Conservation (phyloP, 2,797 vertebrate genomes). For the Schizopygopsis pylzovi region DNA sequence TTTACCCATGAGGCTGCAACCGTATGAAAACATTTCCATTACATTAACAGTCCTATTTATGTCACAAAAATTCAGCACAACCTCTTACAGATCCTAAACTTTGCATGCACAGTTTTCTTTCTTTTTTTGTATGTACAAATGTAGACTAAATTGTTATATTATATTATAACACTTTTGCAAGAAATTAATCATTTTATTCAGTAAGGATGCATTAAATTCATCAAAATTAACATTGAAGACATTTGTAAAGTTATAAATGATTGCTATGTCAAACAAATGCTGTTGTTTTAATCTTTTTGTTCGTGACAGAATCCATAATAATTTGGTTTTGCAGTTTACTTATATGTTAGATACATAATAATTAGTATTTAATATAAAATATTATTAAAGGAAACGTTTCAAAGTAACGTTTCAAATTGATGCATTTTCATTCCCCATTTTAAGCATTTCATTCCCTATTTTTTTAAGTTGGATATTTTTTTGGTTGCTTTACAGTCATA, state of each 20-base stretch:
- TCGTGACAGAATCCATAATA: not conserved
- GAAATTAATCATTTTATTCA: not conserved
- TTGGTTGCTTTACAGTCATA: not conserved
- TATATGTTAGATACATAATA: not conserved
- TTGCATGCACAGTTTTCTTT: not conserved
- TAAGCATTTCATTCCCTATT: not conserved
- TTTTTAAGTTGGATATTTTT: not conserved
- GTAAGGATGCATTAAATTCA: not conserved
- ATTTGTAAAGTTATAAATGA: not conserved
- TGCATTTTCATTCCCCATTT: not conserved
- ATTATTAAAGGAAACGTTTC: not conserved
- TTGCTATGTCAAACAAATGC: not conserved
- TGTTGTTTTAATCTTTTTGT: not conserved
- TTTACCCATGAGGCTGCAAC: constrained; percentile 5
- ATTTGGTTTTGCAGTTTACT: not conserved
- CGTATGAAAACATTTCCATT: constrained; percentile 7
- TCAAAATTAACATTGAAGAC: not conserved
- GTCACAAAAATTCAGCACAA: not conserved
- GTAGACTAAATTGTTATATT: not conserved
- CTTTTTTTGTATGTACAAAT: not conserved
- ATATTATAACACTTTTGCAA: not conserved
- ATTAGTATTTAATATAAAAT: not conserved
- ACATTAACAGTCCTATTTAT: not conserved
- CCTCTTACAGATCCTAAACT: not conserved
- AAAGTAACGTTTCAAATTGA: not conserved